These are phyloP conservation scores for Caenorhabditis elegans DNA, from an alignment of 1,140 invertebrate species.

Conservation along the genomic window WBcel235 BX284603.4:2674001-2674500, in stretches of 20 bases:
- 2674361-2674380: slow-evolving; percentile 60
- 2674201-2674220: slow-evolving; percentile 65
- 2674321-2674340: slow-evolving; percentile 61
- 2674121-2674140: slow-evolving; percentile 63
- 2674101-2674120: slow-evolving; percentile 62
- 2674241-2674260: slow-evolving; percentile 62
- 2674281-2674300: slow-evolving; percentile 59
- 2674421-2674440: slow-evolving; percentile 63
- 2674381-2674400: slow-evolving; percentile 66
- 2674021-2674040: slow-evolving; percentile 63
- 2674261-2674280: slow-evolving; percentile 65
- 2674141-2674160: slow-evolving; percentile 65
- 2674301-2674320: slow-evolving; percentile 51
- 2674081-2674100: slow-evolving; percentile 65
- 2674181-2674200: slow-evolving; percentile 61
- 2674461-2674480: slow-evolving; percentile 64
- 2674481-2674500: slow-evolving; percentile 64
- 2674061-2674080: slow-evolving; percentile 61
- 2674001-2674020: slow-evolving; percentile 51
- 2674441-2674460: slow-evolving; percentile 65
- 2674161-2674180: slow-evolving; percentile 59
- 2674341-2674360: slow-evolving; percentile 57
- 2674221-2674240: slow-evolving; percentile 65
- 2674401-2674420: slow-evolving; percentile 60
- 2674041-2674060: slow-evolving; percentile 61